Conservation (phyloP, 2,797 vertebrate genomes). For the Alectoris magna region DNA sequence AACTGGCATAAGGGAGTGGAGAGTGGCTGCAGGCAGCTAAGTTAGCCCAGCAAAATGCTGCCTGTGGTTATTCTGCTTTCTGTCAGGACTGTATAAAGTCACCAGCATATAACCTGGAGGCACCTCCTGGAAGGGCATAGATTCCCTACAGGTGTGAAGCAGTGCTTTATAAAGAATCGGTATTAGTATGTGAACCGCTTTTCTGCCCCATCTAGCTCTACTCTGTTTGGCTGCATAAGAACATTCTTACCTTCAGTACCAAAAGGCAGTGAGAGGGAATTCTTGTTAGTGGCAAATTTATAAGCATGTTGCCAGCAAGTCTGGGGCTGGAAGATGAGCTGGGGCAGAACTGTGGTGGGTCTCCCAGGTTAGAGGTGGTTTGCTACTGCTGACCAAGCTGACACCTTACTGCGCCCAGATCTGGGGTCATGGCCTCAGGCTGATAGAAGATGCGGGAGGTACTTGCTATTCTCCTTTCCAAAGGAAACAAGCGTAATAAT, state of each 20-base stretch:
- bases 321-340: neutral
- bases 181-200: neutral
- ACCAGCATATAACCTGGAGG: neutral
- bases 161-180: neutral
- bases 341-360: neutral
- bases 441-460: neutral
- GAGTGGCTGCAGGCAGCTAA: neutral
- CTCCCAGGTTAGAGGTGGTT: neutral
- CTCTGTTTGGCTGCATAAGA: neutral
- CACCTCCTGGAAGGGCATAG: neutral
- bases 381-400: neutral
- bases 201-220: neutral
- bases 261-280: neutral
- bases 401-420: neutral
- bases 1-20: neutral
- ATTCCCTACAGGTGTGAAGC: neutral
- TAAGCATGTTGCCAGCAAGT: neutral
- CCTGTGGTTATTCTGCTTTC: neutral
- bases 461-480: neutral
- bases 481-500: neutral
- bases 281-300: neutral
- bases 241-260: neutral
- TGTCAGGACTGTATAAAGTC: neutral
- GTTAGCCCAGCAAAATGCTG: neutral
- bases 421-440: neutral